phyloP scores from a whole-genome alignment of 2,113 vertebrate genomes.

The Dipodomys spectabilis region DNA sequence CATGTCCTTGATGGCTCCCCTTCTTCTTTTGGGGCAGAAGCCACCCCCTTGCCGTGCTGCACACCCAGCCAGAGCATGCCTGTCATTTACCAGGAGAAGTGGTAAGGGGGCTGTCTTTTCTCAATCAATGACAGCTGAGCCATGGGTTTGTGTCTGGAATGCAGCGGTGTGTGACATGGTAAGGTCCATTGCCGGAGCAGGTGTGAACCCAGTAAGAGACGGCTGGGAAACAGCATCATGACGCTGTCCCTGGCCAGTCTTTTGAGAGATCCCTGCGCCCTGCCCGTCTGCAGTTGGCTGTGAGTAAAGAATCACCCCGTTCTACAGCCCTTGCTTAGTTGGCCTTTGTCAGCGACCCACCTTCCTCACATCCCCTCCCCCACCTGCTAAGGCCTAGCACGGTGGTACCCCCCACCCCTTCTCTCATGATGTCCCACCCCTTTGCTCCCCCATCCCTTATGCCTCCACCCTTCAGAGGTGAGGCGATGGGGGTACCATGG shows the following conservation, averaged over 20 bases:
- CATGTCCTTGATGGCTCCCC: neutral
- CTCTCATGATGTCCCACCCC: neutral
- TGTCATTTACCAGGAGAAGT: accelerated
- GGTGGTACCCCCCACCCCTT: too few species aligned
- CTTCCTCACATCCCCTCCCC: neutral
- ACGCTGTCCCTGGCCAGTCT: accelerated
- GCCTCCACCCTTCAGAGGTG: neutral
- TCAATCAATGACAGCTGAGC: neutral
- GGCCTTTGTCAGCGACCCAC: too few species aligned
- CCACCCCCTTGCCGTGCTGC: neutral
- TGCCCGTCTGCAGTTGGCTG: neutral
- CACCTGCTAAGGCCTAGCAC: accelerated
- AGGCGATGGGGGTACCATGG: neutral
- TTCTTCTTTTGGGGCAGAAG: neutral
- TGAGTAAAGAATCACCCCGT: accelerated
- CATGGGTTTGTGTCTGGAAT: neutral
- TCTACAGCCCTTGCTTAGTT: neutral
- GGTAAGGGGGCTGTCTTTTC: neutral
- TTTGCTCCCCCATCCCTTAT: neutral
- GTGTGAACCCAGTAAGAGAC: accelerated
- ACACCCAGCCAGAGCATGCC: neutral
- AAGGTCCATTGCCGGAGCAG: neutral
- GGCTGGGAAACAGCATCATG: accelerated
- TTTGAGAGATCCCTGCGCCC: neutral
- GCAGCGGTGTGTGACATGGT: accelerated